A percentile compares a stretch with the other conserved stretches of the same genome.
These are phyloP conservation scores for Toxostoma redivivum DNA, from an alignment of 2,113 vertebrate species.

Conservation along the genomic window DNA sequence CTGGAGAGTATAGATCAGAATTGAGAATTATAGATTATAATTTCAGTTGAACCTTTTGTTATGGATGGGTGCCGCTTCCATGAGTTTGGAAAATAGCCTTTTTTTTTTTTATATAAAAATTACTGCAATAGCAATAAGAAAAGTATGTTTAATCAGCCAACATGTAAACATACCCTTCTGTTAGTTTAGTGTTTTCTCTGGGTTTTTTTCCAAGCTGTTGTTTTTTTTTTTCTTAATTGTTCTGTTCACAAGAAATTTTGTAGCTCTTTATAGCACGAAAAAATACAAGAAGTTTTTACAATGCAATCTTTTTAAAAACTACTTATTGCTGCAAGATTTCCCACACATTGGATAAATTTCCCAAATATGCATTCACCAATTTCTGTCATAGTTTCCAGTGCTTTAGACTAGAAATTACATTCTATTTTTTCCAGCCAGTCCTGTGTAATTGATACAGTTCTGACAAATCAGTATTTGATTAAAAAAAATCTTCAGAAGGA, in stretches of 20 bases:
- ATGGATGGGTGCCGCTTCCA: not conserved
- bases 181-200: not conserved
- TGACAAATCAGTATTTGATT: not conserved
- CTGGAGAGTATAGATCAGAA: not conserved
- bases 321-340: not conserved
- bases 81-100: not conserved
- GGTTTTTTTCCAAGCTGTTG: accelerated
- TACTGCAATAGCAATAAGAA: not conserved
- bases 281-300: not conserved
- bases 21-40: not conserved
- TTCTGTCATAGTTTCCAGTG: not conserved
- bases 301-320: not conserved
- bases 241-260: not conserved
- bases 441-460: not conserved
- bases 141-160: not conserved
- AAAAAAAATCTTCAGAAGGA: not conserved
- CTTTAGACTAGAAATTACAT: not conserved
- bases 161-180: not conserved
- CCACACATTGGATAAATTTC: not conserved
- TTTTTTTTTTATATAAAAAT: not conserved
- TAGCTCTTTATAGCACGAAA: not conserved
- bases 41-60: not conserved
- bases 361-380: not conserved
- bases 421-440: not conserved
- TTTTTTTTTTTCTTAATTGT: not conserved